Conservation (phyloP, 2,797 vertebrate species). For the Acropternis orthonyx region DNA sequence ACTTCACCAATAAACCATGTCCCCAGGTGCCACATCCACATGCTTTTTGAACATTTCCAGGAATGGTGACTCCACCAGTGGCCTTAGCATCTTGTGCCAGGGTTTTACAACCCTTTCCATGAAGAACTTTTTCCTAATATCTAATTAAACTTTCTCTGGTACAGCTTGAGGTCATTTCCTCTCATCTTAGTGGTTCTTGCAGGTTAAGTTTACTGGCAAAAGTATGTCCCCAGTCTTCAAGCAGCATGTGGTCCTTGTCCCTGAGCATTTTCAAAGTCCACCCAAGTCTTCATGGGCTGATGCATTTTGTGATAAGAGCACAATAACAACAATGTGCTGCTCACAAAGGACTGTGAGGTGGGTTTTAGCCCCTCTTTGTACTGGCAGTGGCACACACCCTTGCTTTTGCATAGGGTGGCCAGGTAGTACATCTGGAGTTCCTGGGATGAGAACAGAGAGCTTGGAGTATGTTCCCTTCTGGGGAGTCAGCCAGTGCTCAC, state of each 20-base stretch:
- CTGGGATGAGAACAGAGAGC: not conserved
- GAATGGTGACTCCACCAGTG: not conserved
- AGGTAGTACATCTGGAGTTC: not conserved
- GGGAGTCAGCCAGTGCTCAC: too few species aligned
- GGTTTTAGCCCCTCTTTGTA: rapidly evolving
- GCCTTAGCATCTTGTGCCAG: not conserved
- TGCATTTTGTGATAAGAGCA: not conserved
- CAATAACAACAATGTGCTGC: not conserved
- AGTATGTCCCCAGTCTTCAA: rapidly evolving
- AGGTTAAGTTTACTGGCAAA: not conserved
- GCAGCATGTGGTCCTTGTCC: not conserved
- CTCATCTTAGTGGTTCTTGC: not conserved
- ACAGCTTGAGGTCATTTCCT: not conserved
- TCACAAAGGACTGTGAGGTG: rapidly evolving
- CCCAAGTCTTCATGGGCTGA: not conserved
- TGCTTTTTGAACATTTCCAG: not conserved
- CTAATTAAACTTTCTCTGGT: rapidly evolving
- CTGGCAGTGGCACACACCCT: rapidly evolving
- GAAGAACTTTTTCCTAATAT: not conserved
- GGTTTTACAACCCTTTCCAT: not conserved
- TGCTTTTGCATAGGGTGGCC: not conserved
- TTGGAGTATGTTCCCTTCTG: rapidly evolving
- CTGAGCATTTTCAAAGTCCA: not conserved
- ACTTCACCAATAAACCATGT: not conserved
- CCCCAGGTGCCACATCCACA: not conserved